Conservation (phyloP, 1,140 invertebrate species). For the Brachionus angularis region DNA sequence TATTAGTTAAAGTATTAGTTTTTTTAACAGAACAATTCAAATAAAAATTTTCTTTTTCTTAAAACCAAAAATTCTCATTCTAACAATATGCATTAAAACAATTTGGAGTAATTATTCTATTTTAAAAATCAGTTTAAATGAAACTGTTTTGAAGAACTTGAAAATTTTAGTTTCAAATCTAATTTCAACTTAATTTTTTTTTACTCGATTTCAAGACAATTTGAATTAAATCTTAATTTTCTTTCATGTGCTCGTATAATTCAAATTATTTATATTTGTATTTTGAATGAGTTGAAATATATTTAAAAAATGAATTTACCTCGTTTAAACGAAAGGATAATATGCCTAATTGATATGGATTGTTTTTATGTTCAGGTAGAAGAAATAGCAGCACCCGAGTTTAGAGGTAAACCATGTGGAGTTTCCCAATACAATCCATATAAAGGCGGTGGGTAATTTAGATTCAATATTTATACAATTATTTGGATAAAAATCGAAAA, state of each 20-base stretch:
- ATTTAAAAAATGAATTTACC: conserved; percentile 1
- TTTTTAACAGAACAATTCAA: too few species aligned
- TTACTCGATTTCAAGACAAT: too few species aligned
- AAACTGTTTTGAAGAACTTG: too few species aligned
- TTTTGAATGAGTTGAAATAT: background rate
- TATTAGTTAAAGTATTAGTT: too few species aligned
- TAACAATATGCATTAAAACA: too few species aligned
- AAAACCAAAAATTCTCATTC: too few species aligned
- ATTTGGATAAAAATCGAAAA: conserved; percentile 43
- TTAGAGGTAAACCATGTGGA: conserved; percentile 79
- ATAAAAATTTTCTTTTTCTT: too few species aligned
- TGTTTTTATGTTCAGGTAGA: conserved; percentile 95
- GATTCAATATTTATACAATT: conserved; percentile 32
- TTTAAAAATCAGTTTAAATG: too few species aligned
- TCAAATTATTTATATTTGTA: background rate
- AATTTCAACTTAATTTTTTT: too few species aligned
- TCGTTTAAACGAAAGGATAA: conserved; percentile 61
- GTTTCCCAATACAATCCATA: conserved; percentile 91
- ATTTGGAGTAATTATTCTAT: too few species aligned
- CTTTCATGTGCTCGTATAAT: background rate
- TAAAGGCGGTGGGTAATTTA: conserved; percentile 78
- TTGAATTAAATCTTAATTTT: background rate
- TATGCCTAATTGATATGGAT: conserved; percentile 92
- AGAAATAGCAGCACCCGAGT: conserved; percentile 73
- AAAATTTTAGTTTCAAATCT: too few species aligned